Base-by-base conservation (phyloP, 1,140 invertebrate genomes). In the Apis florea region DNA sequence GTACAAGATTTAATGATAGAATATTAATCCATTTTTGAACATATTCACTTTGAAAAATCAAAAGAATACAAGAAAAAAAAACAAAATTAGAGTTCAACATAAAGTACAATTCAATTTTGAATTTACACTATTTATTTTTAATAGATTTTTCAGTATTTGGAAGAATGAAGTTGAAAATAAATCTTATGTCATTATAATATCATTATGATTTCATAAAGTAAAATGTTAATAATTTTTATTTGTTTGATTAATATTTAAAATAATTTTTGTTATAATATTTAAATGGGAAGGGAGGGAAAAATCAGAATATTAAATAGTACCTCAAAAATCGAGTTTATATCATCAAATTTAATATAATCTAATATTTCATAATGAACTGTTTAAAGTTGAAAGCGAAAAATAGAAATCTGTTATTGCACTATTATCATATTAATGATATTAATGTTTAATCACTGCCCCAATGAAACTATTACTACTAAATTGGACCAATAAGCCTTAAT, bases 401-500 rank as follows among this genome's bases (percentile, higher is more conserved):
- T 66, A 58, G 53, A 75, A 59, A 26, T 53, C 26, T 71, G 47
- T 75, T 74, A 53, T 53, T 54, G 21, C 2, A 53, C 15, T 15
- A 54, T 72, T 15, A 47, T 79, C 24, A 24, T 58, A 66, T 58
- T 58, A 67, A 74, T 67, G 15, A 81, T 59, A 66, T 49, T 53
- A 19, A 77, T 77, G 40, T 61, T 58, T 67, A 80, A 87, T 64
- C 81, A 85, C 59, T 84, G 78, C 82, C 66, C 72, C 66, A 61
- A 74, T 83, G 53, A 51, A 81, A 81, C 49, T 81, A 64, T 58
- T 70, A 24, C 58, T 82, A 85, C 73, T 73, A 85, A 75, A 83
- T 83, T 85, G 88, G 88, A 90, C 88, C 89, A 90, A 90, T 86
- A 85, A 90, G 89, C 88, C 87, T 90, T 90, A 90, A 81, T 82